These are phyloP conservation scores for Tetanocera ferruginea DNA, from an alignment of 2,888 invertebrate genomes.

Conservation along the genomic window DNA sequence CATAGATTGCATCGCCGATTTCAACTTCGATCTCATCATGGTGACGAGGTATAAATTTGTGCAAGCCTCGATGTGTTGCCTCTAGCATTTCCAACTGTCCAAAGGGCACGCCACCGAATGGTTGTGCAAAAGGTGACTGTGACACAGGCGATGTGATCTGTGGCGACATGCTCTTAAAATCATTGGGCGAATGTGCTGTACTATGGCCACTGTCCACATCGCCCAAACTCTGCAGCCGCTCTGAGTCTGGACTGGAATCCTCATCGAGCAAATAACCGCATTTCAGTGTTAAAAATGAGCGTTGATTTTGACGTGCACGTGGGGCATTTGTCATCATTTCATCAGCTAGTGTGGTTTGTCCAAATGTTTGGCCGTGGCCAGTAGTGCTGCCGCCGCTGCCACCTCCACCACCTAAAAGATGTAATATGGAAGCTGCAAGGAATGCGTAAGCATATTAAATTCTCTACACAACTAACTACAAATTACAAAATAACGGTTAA, in stretches of 20 bases:
- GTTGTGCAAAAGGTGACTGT: conserved; percentile 76
- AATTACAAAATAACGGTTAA: neutral
- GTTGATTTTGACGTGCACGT: conserved; percentile 58
- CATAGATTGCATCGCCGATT: conserved; percentile 97
- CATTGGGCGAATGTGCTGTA: conserved; percentile 92
- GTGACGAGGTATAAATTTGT: conserved; percentile 95
- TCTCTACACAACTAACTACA: conserved; percentile 23
- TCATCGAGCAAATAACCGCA: conserved; percentile 83
- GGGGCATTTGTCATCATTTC: conserved; percentile 50
- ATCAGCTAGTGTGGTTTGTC: conserved; percentile 73
- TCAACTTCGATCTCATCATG: conserved; percentile 96
- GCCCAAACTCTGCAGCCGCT: conserved; percentile 80
- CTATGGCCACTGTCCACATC: conserved; percentile 92
- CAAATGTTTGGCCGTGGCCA: conserved; percentile 53
- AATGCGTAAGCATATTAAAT: conserved; percentile 48
- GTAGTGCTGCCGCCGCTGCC: conserved; percentile 26
- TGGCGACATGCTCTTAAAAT: conserved; percentile 88
- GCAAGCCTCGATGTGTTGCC: conserved; percentile 94
- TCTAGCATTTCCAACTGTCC: conserved; percentile 88
- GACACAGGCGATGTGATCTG: conserved; percentile 74
- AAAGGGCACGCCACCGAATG: conserved; percentile 82
- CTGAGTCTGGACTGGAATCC: conserved; percentile 89
- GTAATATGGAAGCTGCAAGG: conserved; percentile 76
- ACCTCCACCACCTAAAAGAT: conserved; percentile 66
- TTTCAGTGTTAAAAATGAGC: conserved; percentile 78